phyloP scores from a whole-genome alignment of 2,113 vertebrate species.

The Mustelus asterias region DNA sequence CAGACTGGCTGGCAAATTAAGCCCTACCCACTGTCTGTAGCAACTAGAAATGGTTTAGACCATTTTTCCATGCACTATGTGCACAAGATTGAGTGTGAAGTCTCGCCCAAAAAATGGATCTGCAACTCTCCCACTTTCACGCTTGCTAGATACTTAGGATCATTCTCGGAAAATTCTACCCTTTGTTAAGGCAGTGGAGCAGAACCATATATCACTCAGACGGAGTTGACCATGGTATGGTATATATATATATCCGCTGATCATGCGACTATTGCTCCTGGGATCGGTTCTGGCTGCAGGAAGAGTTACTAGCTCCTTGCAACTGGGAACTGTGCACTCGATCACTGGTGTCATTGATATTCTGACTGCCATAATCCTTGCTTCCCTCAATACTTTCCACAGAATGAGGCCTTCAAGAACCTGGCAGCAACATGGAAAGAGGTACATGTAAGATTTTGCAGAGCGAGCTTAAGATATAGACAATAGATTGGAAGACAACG shows the following conservation, averaged over 20 bases:
- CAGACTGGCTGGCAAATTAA: too few species aligned
- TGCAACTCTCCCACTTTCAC: too few species aligned
- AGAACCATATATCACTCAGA: background rate
- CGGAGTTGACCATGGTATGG: too few species aligned
- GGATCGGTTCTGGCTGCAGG: background rate
- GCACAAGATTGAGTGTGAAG: too few species aligned
- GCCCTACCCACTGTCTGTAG: too few species aligned
- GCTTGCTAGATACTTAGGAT: too few species aligned
- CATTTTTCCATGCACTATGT: too few species aligned
- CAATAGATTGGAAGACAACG: background rate
- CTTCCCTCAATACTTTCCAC: background rate
- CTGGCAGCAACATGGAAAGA: background rate
- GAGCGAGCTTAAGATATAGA: background rate
- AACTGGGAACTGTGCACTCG: background rate
- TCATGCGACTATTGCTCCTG: background rate
- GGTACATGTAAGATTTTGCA: background rate
- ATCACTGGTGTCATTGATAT: background rate
- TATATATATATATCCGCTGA: too few species aligned
- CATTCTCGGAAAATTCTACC: background rate
- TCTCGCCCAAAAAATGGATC: too few species aligned
- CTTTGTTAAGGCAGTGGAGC: background rate
- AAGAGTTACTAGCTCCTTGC: too few species aligned
- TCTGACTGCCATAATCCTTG: background rate
- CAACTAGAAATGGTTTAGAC: too few species aligned
- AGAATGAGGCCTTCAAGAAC: background rate